Conservation (phyloP, 2,888 invertebrate genomes). For the Ophioninae sp. region DNA sequence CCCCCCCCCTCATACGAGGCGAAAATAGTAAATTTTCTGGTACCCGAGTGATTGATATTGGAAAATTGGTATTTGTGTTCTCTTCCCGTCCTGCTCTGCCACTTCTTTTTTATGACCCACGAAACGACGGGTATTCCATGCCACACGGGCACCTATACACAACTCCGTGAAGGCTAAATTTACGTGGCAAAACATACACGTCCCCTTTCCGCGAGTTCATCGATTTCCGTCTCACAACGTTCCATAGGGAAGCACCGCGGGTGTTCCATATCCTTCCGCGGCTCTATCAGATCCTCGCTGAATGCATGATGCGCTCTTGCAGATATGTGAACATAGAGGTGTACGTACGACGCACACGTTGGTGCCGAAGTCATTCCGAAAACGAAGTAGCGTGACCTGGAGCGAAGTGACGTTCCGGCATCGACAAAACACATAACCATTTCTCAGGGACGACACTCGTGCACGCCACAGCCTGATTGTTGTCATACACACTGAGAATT, state of each 20-base stretch:
- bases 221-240: constrained; percentile 51
- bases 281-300: constrained; percentile 30
- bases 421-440: constrained; percentile 65
- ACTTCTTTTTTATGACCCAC: not conserved
- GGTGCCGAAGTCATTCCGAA: constrained; percentile 54
- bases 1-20: constrained; percentile 6
- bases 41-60: constrained; percentile 64
- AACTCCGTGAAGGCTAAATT: constrained; percentile 35
- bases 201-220: constrained; percentile 40
- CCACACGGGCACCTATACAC: constrained; percentile 9
- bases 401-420: constrained; percentile 55
- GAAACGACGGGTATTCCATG: not conserved
- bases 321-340: constrained; percentile 16
- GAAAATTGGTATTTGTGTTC: constrained; percentile 58
- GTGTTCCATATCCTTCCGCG: constrained; percentile 45
- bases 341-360: constrained; percentile 27
- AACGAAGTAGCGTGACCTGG: constrained; percentile 54
- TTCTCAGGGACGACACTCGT: constrained; percentile 63
- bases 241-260: constrained; percentile 28
- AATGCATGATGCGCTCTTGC: constrained; percentile 38
- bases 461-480: constrained; percentile 21
- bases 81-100: not conserved
- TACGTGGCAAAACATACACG: constrained; percentile 47
- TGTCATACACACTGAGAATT: not conserved
- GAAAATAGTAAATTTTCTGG: constrained; percentile 44